phyloP scores from a whole-genome alignment of 2,797 vertebrate genomes.

The Limosa lapponica region DNA sequence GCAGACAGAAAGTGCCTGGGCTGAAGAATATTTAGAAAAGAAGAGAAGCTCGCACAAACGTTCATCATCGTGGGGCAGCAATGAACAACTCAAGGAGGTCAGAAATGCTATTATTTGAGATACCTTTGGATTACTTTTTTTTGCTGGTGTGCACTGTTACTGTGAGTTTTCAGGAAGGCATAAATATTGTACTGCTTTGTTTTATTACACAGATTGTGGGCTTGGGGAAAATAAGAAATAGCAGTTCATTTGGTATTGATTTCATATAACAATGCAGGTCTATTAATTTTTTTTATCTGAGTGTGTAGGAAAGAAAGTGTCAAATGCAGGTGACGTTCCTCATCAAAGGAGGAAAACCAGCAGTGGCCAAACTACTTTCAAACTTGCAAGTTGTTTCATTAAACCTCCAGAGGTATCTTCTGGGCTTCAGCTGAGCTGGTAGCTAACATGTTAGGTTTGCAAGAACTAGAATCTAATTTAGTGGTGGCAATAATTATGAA shows the following conservation, averaged over 20 bases:
- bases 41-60: conserved; percentile 98
- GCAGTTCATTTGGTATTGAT: neutral
- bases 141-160: neutral
- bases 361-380: neutral
- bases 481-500: neutral
- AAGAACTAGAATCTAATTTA: neutral
- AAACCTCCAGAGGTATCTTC: neutral
- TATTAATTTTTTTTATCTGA: neutral
- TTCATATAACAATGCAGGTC: neutral
- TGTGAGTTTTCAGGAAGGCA: neutral
- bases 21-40: conserved; percentile 92
- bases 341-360: neutral
- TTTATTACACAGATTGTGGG: neutral
- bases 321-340: neutral
- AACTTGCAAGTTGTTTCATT: neutral
- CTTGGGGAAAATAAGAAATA: neutral
- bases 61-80: conserved; percentile 97
- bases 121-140: neutral
- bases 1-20: conserved; percentile 98
- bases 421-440: neutral
- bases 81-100: conserved; percentile 98
- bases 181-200: neutral
- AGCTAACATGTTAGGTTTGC: neutral
- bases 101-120: conserved; percentile 40
- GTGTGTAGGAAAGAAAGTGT: neutral